Evolutionary conservation across 30 jellyfish, hydroid and myxozoan species (phyloP), one percentile per base, ranked within the genome.

Genomic region (Chrysaora quinquecirrha): DNA sequence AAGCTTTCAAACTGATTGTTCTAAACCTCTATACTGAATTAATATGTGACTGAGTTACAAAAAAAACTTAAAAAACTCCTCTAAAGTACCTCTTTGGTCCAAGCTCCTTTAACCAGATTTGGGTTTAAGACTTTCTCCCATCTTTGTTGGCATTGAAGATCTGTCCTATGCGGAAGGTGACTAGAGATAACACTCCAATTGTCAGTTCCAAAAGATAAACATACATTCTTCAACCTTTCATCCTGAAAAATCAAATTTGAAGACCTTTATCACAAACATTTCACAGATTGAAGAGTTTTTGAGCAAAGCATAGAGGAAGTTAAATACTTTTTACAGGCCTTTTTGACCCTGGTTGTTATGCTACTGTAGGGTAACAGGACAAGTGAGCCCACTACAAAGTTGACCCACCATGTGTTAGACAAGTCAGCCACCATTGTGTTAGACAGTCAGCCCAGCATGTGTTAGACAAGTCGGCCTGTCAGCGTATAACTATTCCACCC

Each of bases 121-220:
- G 98, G 98, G 52, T 93, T 96, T 56, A 91, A 75, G 23, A 91
- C 98, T 85, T 91, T 91, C 46, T 86, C 89, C 98, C 98, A 91
- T 30, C 98, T 43, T 47, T 91, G 98, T 76, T 91, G 98, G 70
- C 98, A 91, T 68, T 91, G 98, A 16, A 91, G 65, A 67, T 91
- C 98, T 1, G 98, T 85, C 52, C 96, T 70, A 23, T 34, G 47
- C 11, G 95, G 89, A 38, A 85, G 75, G 31, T 74, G 75, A 30
- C 84, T 64, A 18, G 95, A 64, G 12, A 91, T 82, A 25, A 65
- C 75, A 29, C 81, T 67, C 98, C 98, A 91, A 75, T 91, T 85
- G 18, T 79, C 73, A 27, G 95, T 80, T 10, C 98, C 98, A 27
- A 71, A 63, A 10, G 85, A 29, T n/a, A 64, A 23, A 62, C 96